Evolutionary conservation across 2,888 invertebrate genomes (phyloP), one percentile per base, ranked within the genome.

Genomic region (Lordiphosa andalusiaca): DNA sequence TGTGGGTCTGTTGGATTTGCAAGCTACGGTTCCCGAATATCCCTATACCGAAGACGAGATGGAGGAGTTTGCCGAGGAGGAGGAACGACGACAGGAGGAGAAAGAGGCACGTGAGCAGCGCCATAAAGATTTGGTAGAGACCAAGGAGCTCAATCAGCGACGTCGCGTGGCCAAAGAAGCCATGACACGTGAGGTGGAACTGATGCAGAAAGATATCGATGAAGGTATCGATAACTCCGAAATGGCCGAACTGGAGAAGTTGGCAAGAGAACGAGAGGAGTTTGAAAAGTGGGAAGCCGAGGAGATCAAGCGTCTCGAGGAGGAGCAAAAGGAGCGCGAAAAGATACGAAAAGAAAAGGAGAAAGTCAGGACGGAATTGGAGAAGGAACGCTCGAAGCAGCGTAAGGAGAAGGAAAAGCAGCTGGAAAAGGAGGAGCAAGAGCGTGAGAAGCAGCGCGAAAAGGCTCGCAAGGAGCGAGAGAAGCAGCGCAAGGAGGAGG

Each of bases 201-300:
- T 80, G 3, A 80, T 80, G 83, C 76, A 82, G 16, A 71, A 62
- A 52, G 80, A 80, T 33, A 44, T 80, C 16, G 57, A 71, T 1
- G 68, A 51, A 1, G 76, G 71, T n/a, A 19, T 78, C 4, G 6
- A 10, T n/a, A 80, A 71, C 4, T 4, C 4, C 0, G 82, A 80
- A 38, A 21, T 69, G 52, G 19, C 48, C 2, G 70, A 82, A 36
- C 35, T 80, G 21, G 48, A 67, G 2, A 37, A 48, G 6, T 47
- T 80, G 36, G 49, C 51, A 1, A 51, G 59, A 13, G 63, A 73
- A 4, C 80, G 80, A 6, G 80, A 68, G 4, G 64, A 65, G 10
- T 80, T 71, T 33, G 73, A 70, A 10, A 38, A 35, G 13, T 80
- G 64, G 66, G 83, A 80, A 2, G 53, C 52, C 23, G 70, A 71